Percentiles rank a stretch among this genome's conserved stretches.
Evolutionary conservation across 2,797 vertebrate genomes (phyloP).

Genomic region (Coracias cyanogaster): DNA sequence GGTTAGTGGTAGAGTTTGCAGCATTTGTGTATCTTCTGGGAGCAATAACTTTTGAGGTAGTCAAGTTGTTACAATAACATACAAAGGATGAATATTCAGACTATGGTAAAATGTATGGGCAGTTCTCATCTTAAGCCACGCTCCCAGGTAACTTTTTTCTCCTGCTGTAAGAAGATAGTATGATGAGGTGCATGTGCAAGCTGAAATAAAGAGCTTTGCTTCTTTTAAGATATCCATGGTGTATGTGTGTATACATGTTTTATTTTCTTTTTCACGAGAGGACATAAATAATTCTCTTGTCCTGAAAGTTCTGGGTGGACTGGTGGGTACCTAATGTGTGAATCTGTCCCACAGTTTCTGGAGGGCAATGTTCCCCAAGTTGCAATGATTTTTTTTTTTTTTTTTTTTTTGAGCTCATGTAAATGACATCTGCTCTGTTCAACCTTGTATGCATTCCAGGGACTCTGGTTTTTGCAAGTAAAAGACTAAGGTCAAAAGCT

Average conservation of each 20-base stretch:
- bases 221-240: not conserved
- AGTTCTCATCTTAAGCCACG: not conserved
- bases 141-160: not conserved
- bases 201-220: not conserved
- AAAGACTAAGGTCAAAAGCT: not conserved
- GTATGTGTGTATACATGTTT: not conserved
- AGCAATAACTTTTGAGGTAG: not conserved
- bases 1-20: not conserved
- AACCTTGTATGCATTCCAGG: not conserved
- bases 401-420: not conserved
- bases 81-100: not conserved
- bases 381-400: rapidly evolving
- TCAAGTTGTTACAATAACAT: not conserved
- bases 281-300: not conserved
- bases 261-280: not conserved
- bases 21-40: not conserved
- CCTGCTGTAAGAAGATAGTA: not conserved
- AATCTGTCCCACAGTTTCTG: not conserved
- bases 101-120: not conserved
- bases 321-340: not conserved
- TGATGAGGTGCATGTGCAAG: not conserved
- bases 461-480: not conserved
- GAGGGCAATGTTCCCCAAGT: not conserved
- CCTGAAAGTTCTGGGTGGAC: not conserved
- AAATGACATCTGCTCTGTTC: not conserved